A percentile compares a stretch with the other conserved stretches of the same genome.
These are phyloP conservation scores for Lumbricus terrestris DNA, from an alignment of 2,888 invertebrate species.

Conservation along the genomic window DNA sequence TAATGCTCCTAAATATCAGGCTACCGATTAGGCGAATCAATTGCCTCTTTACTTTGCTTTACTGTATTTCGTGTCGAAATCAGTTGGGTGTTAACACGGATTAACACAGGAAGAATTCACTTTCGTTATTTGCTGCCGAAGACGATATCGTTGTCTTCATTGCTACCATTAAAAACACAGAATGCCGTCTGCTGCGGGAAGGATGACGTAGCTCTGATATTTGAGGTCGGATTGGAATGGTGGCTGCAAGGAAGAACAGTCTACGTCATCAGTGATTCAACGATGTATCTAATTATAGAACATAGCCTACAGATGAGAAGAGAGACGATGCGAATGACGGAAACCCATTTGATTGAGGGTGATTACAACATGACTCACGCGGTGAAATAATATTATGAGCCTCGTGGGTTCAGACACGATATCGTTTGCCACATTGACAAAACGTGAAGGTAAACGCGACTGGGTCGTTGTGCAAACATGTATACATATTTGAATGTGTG, in stretches of 20 bases:
- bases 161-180: background rate
- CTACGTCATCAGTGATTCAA: background rate
- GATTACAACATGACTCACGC: background rate
- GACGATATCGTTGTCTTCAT: background rate
- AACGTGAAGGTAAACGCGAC: background rate
- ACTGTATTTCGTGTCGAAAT: background rate
- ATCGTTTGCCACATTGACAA: background rate
- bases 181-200: background rate
- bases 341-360: background rate
- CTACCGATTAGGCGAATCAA: too few species aligned
- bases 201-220: background rate
- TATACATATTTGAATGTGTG: background rate
- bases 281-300: background rate
- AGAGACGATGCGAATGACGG: background rate
- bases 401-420: background rate
- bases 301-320: background rate
- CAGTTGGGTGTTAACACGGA: background rate
- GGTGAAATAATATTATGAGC: background rate
- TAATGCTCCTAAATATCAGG: too few species aligned
- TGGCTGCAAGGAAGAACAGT: background rate
- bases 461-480: background rate
- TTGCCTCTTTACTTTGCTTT: background rate
- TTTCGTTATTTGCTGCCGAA: background rate
- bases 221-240: background rate
- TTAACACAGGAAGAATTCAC: background rate